These are phyloP conservation scores for Polydrusus pterygomalis DNA, from an alignment of 2,888 invertebrate genomes.

Conservation along the genomic window DNA sequence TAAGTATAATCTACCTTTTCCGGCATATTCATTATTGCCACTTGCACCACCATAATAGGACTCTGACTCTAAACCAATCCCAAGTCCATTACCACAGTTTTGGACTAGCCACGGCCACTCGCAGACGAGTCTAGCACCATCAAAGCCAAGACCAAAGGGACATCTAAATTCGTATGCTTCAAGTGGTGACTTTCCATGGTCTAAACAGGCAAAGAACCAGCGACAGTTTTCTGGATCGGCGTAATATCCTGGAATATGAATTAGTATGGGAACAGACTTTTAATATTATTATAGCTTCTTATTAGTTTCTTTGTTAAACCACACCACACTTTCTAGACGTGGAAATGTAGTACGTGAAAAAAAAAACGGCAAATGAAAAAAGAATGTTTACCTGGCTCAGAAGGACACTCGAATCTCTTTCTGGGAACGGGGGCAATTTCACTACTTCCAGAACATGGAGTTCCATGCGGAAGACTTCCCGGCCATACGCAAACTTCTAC, in stretches of 20 bases:
- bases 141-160: slow-evolving; percentile 86
- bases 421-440: slow-evolving; percentile 85
- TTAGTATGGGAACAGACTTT: too few relatives aligned
- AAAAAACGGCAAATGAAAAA: too few relatives aligned
- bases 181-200: slow-evolving; percentile 78
- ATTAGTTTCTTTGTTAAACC: too few relatives aligned
- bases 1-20: slow-evolving; percentile 12
- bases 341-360: too few relatives aligned
- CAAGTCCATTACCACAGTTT: slow-evolving; percentile 68
- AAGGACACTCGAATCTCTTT: slow-evolving; percentile 81
- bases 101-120: slow-evolving; percentile 89
- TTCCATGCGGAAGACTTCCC: slow-evolving; percentile 81
- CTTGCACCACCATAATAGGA: slow-evolving; percentile 67
- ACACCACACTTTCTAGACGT: too few relatives aligned
- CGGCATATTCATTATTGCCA: slow-evolving; percentile 26
- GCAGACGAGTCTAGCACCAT: slow-evolving; percentile 80
- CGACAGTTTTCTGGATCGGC: slow-evolving; percentile 88
- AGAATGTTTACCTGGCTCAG: slow-evolving; percentile 75
- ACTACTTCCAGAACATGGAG: slow-evolving; percentile 84
- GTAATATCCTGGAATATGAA: slow-evolving; percentile 78
- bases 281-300: too few relatives aligned
- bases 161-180: slow-evolving; percentile 88
- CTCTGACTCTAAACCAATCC: slow-evolving; percentile 70
- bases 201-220: slow-evolving; percentile 89
- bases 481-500: slow-evolving; percentile 90